Percentiles rank a stretch among this genome's conserved stretches.
These are phyloP conservation scores for Chelidonichthys spinosus DNA, from an alignment of 2,797 vertebrate genomes.

Conservation along the genomic window DNA sequence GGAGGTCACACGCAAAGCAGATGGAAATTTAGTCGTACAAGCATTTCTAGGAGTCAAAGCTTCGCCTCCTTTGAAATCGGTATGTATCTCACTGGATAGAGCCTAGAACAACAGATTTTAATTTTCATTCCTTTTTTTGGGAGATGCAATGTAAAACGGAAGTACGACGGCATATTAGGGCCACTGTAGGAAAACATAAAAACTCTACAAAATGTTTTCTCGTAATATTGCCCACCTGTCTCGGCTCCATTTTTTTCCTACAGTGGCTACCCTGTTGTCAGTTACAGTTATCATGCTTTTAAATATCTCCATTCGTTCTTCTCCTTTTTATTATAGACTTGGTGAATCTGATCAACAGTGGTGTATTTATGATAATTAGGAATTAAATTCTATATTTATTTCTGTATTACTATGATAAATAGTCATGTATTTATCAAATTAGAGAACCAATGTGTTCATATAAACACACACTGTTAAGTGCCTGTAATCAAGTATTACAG, in stretches of 20 bases:
- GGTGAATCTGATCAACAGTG: no score
- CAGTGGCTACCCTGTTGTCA: no score
- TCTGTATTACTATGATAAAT: no score
- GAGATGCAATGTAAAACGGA: neutral
- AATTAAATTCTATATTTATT: no score
- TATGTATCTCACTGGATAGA: conserved; percentile 7
- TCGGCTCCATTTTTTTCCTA: no score
- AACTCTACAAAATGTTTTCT: no score
- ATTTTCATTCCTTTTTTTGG: conserved; percentile 12
- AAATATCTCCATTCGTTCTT: neutral
- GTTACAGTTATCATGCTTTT: neutral
- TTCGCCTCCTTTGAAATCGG: conserved; percentile 15
- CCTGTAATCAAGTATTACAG: conserved; percentile 50
- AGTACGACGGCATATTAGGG: neutral
- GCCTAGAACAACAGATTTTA: conserved; percentile 2
- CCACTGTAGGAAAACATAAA: no score
- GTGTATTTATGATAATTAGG: no score
- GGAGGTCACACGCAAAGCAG: conserved; percentile 42
- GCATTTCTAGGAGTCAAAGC: conserved; percentile 24
- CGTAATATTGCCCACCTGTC: no score
- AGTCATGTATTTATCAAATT: neutral
- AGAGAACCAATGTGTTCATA: conserved; percentile 12
- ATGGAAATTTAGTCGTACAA: conserved; percentile 27
- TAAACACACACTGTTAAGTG: conserved; percentile 21
- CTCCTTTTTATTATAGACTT: neutral